Conservation (phyloP, 2,797 vertebrate genomes). For the Cheracebus regulus region DNA sequence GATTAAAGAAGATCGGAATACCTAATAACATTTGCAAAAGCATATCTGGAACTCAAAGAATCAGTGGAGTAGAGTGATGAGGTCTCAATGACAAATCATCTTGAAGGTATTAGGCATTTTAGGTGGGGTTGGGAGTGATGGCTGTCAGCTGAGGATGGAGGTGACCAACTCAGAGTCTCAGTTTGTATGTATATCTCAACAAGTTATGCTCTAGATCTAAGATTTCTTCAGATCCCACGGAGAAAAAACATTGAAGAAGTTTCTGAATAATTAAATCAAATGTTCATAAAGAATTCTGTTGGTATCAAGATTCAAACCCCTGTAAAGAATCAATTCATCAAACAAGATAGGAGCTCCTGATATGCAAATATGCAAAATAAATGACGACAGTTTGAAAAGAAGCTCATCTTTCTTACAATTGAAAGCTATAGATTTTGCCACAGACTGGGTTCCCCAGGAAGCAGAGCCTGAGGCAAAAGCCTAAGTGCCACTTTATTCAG, state of each 20-base stretch:
- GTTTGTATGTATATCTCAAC: background rate
- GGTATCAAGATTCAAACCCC: background rate
- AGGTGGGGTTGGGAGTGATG: no score
- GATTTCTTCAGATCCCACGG: background rate
- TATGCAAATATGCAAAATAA: background rate
- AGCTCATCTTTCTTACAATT: background rate
- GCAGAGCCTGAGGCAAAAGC: background rate
- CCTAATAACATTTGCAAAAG: background rate
- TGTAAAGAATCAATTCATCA: background rate
- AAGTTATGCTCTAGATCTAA: background rate
- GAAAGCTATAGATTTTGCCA: background rate
- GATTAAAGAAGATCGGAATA: background rate
- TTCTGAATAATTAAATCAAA: background rate
- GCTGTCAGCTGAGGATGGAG: background rate
- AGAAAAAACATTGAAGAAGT: background rate
- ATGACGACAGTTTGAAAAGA: background rate
- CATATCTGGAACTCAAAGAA: background rate
- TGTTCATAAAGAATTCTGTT: background rate
- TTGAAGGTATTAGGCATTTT: background rate
- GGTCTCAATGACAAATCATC: background rate
- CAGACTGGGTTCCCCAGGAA: background rate
- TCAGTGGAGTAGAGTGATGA: background rate
- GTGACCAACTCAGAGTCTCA: background rate
- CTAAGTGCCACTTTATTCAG: background rate
- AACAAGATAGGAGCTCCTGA: background rate